Conservation (phyloP, 1,140 invertebrate species). For the Temnothorax longispinosus region DNA sequence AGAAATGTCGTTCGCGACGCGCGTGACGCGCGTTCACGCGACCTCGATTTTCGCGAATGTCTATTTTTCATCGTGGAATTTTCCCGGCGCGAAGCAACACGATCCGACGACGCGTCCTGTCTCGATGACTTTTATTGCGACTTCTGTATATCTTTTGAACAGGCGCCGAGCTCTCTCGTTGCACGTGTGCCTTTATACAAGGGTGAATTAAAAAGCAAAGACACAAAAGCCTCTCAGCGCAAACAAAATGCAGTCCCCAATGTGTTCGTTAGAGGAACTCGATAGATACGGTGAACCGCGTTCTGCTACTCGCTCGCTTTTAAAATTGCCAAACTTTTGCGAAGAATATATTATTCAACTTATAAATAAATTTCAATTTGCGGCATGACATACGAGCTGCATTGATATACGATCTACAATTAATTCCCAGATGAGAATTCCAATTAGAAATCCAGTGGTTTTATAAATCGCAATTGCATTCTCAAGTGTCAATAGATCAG, state of each 20-base stretch:
- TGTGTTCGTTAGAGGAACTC: background rate
- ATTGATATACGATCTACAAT: background rate
- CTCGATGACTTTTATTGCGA: conserved; percentile 46
- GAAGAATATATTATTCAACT: background rate
- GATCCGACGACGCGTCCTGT: conserved; percentile 8
- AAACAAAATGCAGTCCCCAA: background rate
- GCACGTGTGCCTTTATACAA: conserved; percentile 14
- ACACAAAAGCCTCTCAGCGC: background rate
- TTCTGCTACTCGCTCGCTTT: background rate
- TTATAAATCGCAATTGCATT: background rate
- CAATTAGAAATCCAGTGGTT: background rate
- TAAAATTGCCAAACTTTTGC: background rate
- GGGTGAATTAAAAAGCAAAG: conserved; percentile 11
- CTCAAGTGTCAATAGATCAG: background rate
- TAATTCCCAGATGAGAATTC: background rate
- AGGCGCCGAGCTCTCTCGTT: background rate
- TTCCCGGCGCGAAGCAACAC: conserved; percentile 15
- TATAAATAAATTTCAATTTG: background rate
- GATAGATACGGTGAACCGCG: background rate
- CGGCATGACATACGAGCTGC: background rate
- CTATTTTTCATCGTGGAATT: conserved; percentile 60
- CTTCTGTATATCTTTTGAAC: conserved; percentile 29
- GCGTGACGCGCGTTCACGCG: conserved; percentile 25
- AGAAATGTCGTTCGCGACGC: conserved; percentile 42
- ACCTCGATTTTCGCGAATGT: conserved; percentile 59